A percentile compares a stretch with the other conserved stretches of the same genome.
phyloP scores from a whole-genome alignment of 2,888 invertebrate species.

The Heteromyza rotundicornis region DNA sequence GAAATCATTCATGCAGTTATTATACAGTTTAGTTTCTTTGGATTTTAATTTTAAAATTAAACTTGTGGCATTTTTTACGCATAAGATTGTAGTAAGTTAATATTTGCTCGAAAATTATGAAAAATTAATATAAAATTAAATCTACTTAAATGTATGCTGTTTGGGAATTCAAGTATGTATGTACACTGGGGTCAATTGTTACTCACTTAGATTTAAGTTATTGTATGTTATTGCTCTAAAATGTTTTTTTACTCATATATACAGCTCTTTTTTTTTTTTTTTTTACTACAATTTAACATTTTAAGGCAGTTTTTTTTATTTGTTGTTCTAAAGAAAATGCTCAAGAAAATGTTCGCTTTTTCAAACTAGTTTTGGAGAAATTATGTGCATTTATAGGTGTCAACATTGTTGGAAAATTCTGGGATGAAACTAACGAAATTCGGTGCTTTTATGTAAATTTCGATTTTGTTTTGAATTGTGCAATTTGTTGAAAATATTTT shows the following conservation, averaged over 20 bases:
- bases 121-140: too few relatives aligned
- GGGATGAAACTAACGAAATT: too few relatives aligned
- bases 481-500: too few relatives aligned
- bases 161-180: too few relatives aligned
- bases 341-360: not conserved
- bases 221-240: constrained; percentile 14
- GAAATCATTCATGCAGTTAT: constrained; percentile 56
- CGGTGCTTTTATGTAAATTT: too few relatives aligned
- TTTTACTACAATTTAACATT: constrained; percentile 41
- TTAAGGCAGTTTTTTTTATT: constrained; percentile 49
- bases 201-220: constrained; percentile 3
- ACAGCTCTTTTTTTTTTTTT: constrained; percentile 10
- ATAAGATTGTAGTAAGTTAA: not conserved
- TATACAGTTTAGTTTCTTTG: constrained; percentile 42
- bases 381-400: not conserved
- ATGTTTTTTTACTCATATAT: not conserved
- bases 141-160: constrained; percentile 13
- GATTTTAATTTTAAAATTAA: constrained; percentile 34
- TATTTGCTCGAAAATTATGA: too few relatives aligned
- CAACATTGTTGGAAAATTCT: too few relatives aligned
- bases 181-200: too few relatives aligned
- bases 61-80: constrained; percentile 6
- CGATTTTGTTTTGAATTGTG: too few relatives aligned
- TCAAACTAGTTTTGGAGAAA: not conserved
- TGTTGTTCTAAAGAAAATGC: constrained; percentile 33